Percentiles rank a stretch among this genome's conserved stretches.
Evolutionary conservation across 2,888 invertebrate genomes (phyloP).

Genomic region (Serrognathus titanus): DNA sequence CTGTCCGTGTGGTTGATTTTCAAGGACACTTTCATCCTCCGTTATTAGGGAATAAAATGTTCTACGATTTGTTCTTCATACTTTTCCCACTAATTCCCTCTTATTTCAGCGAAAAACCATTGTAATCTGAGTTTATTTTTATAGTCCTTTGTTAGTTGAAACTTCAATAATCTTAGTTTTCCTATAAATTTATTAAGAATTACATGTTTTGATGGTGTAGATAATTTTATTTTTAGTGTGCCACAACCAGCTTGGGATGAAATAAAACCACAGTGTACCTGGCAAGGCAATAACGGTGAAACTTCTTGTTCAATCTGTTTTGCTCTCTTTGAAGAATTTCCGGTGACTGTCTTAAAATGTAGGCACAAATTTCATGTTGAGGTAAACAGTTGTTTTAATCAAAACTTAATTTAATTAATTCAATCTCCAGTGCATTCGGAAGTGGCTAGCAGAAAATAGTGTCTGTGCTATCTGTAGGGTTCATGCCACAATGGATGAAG

Average conservation of each 20-base stretch:
- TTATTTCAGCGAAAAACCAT: too few species aligned
- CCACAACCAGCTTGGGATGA: not conserved
- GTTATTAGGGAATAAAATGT: too few species aligned
- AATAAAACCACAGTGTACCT: not conserved
- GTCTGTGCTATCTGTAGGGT: conserved; percentile 1
- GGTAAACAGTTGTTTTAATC: not conserved
- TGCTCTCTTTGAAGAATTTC: not conserved
- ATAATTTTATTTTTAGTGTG: not conserved
- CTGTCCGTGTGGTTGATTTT: too few species aligned
- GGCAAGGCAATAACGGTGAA: not conserved
- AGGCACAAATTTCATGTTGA: not conserved
- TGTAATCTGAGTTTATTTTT: too few species aligned
- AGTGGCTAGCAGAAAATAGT: not conserved
- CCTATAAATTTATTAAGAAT: too few species aligned
- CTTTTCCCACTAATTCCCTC: too few species aligned
- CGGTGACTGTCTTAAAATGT: not conserved
- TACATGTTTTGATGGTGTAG: too few species aligned
- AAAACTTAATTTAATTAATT: not conserved
- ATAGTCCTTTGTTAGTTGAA: too few species aligned
- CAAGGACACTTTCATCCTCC: too few species aligned
- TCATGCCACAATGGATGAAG: not conserved
- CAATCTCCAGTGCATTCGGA: not conserved
- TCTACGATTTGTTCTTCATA: too few species aligned
- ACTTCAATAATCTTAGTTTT: too few species aligned
- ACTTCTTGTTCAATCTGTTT: not conserved